Conservation (phyloP, 53 echinoderm and acorn worm species). For the Stichopus horrens region DNA sequence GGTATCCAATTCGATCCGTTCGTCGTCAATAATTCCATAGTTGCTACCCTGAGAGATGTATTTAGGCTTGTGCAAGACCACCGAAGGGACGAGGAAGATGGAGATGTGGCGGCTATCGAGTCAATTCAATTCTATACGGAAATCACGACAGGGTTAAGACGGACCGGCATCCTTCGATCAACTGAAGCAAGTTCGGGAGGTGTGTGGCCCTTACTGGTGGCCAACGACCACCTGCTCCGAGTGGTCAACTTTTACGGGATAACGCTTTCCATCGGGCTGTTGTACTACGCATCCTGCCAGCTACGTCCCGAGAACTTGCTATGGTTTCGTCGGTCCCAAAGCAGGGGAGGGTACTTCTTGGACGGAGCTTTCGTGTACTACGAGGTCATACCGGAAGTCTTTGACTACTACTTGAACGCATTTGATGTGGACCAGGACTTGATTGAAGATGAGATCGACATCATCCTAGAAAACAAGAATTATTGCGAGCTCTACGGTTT, state of each 20-base stretch:
- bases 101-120: neutral
- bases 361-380: conserved; percentile 14
- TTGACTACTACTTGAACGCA: neutral
- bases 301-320: conserved; percentile 12
- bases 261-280: conserved; percentile 52
- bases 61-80: neutral
- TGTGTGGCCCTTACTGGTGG: conserved; percentile 60
- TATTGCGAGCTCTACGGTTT: conserved; percentile 38
- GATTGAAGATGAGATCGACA: conserved; percentile 13
- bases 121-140: conserved; percentile 45
- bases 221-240: conserved; percentile 46
- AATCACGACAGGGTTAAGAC: conserved; percentile 34
- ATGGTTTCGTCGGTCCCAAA: conserved; percentile 35
- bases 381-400: neutral
- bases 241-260: conserved; percentile 53
- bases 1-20: conserved; percentile 7
- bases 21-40: neutral
- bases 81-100: conserved; percentile 13
- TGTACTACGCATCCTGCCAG: conserved; percentile 52
- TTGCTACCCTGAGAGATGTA: neutral
- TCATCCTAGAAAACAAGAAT: conserved; percentile 40
- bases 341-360: conserved; percentile 8
- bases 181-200: conserved; percentile 45
- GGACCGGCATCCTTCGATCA: neutral
- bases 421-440: conserved; percentile 2